Conservation (phyloP, 2,797 vertebrate genomes). For the Coilia nasus region DNA sequence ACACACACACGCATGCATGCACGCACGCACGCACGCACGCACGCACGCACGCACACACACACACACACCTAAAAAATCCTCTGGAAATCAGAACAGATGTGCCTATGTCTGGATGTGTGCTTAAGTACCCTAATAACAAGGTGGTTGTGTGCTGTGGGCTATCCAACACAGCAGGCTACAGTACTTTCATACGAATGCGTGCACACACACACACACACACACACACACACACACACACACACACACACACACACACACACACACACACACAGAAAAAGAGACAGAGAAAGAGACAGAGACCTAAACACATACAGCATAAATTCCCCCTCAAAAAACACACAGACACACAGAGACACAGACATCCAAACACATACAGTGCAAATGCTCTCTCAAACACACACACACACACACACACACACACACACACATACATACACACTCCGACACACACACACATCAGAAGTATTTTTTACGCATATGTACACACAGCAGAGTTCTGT, state of each 20-base stretch:
- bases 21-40: neutral
- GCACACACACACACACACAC: conserved; percentile 18
- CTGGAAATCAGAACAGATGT: neutral
- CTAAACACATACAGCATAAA: too few relatives aligned
- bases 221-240: conserved; percentile 27
- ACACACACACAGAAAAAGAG: conserved; percentile 13
- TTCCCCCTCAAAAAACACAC: neutral
- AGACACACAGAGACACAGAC: conserved; percentile 25
- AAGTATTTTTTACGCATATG: neutral
- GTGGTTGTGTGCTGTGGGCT: neutral
- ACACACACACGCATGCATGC: neutral
- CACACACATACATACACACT: too few relatives aligned
- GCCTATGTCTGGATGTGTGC: neutral
- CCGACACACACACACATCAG: too few relatives aligned
- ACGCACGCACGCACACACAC: neutral
- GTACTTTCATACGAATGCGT: neutral
- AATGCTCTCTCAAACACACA: neutral
- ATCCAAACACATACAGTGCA: neutral
- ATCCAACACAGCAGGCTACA: neutral
- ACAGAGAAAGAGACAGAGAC: neutral
- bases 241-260: conserved; percentile 14
- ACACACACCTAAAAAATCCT: neutral
- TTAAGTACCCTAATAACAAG: neutral
- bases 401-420: conserved; percentile 25
- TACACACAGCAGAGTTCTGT: neutral